These are phyloP conservation scores for Vidua macroura DNA, from an alignment of 2,113 vertebrate species.

Conservation along the genomic window DNA sequence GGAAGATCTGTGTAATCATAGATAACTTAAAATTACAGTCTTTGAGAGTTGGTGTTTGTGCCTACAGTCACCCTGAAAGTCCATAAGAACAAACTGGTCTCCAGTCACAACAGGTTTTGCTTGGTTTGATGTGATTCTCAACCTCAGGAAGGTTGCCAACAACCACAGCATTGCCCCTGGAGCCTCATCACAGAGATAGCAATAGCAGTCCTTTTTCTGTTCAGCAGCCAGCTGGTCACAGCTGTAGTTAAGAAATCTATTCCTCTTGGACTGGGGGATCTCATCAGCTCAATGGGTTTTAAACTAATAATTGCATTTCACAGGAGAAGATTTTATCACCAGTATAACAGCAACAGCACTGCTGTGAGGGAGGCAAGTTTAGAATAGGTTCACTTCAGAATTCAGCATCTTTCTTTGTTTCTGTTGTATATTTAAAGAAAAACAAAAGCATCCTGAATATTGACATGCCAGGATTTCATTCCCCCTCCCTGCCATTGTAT, in stretches of 20 bases:
- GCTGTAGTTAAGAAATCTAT: neutral
- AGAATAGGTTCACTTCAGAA: neutral
- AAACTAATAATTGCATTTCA: neutral
- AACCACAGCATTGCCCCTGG: neutral
- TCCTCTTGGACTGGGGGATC: neutral
- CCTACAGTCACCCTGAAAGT: neutral
- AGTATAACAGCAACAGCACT: neutral
- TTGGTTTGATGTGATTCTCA: neutral
- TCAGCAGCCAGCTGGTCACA: neutral
- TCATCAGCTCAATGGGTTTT: neutral
- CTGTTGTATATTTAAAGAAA: neutral
- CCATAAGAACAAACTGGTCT: neutral
- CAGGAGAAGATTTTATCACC: neutral
- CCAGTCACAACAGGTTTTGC: neutral
- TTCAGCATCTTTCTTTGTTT: neutral
- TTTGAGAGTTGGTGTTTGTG: neutral
- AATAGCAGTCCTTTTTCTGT: neutral
- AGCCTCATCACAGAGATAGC: neutral
- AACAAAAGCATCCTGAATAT: neutral
- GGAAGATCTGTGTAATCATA: neutral
- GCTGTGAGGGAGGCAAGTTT: neutral
- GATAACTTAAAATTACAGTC: neutral
- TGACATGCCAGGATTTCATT: neutral
- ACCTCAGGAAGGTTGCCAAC: neutral
- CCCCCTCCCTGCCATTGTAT: accelerated